phyloP scores from a whole-genome alignment of 2,888 invertebrate species.

The Syrphus vitripennis region DNA sequence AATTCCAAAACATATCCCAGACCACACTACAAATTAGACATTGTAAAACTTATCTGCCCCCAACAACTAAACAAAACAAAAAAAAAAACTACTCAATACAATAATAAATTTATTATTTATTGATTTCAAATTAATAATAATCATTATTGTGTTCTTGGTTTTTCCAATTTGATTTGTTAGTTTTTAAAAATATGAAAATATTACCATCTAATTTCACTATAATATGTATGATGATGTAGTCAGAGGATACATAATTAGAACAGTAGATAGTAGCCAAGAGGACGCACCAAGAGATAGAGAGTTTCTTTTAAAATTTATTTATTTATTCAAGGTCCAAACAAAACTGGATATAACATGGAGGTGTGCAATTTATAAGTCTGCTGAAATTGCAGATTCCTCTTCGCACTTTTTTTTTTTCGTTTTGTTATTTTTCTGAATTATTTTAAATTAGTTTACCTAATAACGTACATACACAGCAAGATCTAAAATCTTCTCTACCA shows the following conservation, averaged over 20 bases:
- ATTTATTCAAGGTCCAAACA: constrained; percentile 21
- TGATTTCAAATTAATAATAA: not conserved
- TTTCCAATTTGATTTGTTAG: constrained; percentile 9
- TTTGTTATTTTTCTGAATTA: no score
- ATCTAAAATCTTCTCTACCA: not conserved
- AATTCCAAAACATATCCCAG: not conserved
- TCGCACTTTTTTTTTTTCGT: not conserved
- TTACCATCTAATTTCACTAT: not conserved
- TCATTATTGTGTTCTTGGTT: not conserved
- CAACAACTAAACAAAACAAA: not conserved
- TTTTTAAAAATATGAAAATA: constrained; percentile 11
- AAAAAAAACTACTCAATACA: not conserved
- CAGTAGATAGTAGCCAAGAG: not conserved
- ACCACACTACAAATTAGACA: not conserved
- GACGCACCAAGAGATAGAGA: not conserved
- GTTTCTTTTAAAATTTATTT: constrained; percentile 20
- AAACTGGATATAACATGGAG: no score
- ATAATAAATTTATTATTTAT: not conserved
- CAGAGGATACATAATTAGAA: not conserved
- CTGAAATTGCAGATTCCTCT: constrained; percentile 19
- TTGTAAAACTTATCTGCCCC: not conserved
- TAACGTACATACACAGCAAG: constrained; percentile 21
- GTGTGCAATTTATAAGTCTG: constrained; percentile 40
- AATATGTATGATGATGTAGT: not conserved
- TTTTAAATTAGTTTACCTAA: constrained; percentile 48